A percentile compares a stretch with the other conserved stretches of the same genome.
These are phyloP conservation scores for Urophycis tenuis DNA, from an alignment of 2,797 vertebrate species.

Conservation along the genomic window DNA sequence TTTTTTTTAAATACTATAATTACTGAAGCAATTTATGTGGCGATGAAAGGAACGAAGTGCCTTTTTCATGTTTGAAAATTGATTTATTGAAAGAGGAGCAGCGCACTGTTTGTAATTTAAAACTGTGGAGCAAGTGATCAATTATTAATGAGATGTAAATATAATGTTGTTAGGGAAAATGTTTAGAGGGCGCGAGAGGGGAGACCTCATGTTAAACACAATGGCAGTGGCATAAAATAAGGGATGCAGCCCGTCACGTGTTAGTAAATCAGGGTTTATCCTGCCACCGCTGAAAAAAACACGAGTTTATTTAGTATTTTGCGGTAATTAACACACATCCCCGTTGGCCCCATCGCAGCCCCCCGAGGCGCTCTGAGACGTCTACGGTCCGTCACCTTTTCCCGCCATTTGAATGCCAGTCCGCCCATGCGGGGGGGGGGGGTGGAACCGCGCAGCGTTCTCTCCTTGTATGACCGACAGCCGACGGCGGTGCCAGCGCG, in stretches of 20 bases:
- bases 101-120: slow-evolving; percentile 35
- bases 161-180: slow-evolving; percentile 56
- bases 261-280: not conserved
- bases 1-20: slow-evolving; percentile 59
- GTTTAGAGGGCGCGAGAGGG: slow-evolving; percentile 24
- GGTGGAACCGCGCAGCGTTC: slow-evolving; percentile 48
- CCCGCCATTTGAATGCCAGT: slow-evolving; percentile 49
- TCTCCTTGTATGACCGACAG: slow-evolving; percentile 42
- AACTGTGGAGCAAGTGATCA: slow-evolving; percentile 41
- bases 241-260: not conserved
- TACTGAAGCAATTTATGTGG: slow-evolving; percentile 65
- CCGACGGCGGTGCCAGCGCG: slow-evolving; percentile 43
- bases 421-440: slow-evolving; percentile 45
- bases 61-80: slow-evolving; percentile 35
- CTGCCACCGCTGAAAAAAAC: not conserved
- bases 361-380: slow-evolving; percentile 52
- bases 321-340: not conserved
- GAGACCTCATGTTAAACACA: not conserved
- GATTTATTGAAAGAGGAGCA: slow-evolving; percentile 40
- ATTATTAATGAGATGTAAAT: slow-evolving; percentile 60
- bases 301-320: not conserved
- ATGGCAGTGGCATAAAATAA: slow-evolving; percentile 42
- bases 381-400: slow-evolving; percentile 44
- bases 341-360: not conserved
- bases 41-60: slow-evolving; percentile 53